These are phyloP conservation scores for Oenanthe oenanthe DNA, from an alignment of 2,113 vertebrate species.

Conservation along the genomic window DNA sequence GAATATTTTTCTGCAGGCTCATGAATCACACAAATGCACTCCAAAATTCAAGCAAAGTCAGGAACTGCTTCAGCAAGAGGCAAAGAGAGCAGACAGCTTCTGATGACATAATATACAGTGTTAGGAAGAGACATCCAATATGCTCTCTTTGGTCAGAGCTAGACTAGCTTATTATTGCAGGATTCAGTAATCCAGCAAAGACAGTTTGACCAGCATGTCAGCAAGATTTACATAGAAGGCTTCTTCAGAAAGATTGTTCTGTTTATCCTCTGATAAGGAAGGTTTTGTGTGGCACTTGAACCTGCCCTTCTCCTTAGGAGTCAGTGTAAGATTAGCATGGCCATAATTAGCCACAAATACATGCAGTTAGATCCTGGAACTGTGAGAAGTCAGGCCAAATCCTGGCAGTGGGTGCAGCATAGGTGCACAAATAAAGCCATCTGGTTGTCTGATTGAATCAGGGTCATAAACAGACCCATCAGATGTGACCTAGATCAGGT, in stretches of 20 bases:
- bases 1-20: constrained; percentile 59
- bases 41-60: constrained; percentile 39
- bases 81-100: neutral
- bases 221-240: neutral
- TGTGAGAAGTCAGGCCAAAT: constrained; percentile 1
- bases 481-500: constrained; percentile 45
- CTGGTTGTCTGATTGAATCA: constrained; percentile 61
- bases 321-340: neutral
- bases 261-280: neutral
- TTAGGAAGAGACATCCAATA: neutral
- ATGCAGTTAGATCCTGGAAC: neutral
- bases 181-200: neutral
- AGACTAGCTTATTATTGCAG: constrained; percentile 8
- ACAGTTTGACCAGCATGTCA: neutral
- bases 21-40: constrained; percentile 46
- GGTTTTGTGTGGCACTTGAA: neutral
- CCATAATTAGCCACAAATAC: constrained; percentile 16
- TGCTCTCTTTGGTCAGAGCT: neutral
- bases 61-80: neutral
- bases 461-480: constrained; percentile 38
- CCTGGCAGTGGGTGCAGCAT: constrained; percentile 11
- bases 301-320: neutral
- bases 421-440: constrained; percentile 53
- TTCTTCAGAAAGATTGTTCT: neutral
- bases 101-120: neutral